Evolutionary conservation across 2,113 vertebrate species (phyloP).

Genomic region (Myiagra hebetior): DNA sequence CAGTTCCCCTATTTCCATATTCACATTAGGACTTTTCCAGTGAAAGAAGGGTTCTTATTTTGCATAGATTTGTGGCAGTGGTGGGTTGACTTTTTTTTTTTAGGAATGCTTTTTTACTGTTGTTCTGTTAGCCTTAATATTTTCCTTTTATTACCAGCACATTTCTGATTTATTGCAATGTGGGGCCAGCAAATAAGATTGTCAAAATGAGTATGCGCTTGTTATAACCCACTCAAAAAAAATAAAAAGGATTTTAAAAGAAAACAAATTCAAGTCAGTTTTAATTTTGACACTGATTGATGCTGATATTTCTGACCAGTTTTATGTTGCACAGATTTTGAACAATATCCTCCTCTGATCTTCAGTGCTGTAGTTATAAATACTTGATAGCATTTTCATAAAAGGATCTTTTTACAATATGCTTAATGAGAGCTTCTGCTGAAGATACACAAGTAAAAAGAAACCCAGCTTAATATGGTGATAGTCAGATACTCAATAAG

Average conservation of each 20-base stretch:
- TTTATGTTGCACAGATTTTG: constrained; percentile 45
- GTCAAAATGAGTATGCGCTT: constrained; percentile 26
- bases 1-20: background rate
- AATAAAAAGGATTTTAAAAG: constrained; percentile 41
- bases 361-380: constrained; percentile 46
- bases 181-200: constrained; percentile 42
- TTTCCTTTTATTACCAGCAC: constrained; percentile 3
- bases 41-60: background rate
- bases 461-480: constrained; percentile 2
- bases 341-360: constrained; percentile 52
- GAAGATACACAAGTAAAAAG: constrained; percentile 39
- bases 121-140: background rate
- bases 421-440: constrained; percentile 62
- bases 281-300: constrained; percentile 44
- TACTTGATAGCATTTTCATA: constrained; percentile 47
- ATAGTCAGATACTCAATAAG: constrained; percentile 41
- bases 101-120: background rate
- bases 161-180: constrained; percentile 46
- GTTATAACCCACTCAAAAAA: constrained; percentile 38
- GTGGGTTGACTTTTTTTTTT: background rate
- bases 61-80: background rate
- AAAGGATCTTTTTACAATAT: constrained; percentile 49
- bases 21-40: background rate
- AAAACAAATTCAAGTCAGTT: constrained; percentile 3
- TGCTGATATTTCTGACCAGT: constrained; percentile 38